Percentiles rank a stretch among this genome's conserved stretches.
Evolutionary conservation across 2,113 vertebrate species (phyloP).

Genomic region (Phalacrocorax carbo): DNA sequence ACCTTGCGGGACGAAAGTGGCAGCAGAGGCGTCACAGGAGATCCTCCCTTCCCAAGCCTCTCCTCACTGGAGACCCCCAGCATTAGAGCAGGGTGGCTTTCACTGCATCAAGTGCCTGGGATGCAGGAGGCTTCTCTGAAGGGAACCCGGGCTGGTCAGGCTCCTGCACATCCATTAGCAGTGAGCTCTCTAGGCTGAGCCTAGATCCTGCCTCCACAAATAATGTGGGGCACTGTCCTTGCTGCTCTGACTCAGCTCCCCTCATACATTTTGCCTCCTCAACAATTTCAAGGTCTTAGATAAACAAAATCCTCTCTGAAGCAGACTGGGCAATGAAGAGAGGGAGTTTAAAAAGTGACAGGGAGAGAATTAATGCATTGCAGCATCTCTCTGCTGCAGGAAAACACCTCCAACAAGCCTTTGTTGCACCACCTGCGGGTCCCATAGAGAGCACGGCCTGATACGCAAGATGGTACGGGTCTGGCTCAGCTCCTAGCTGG

Average conservation of each 20-base stretch:
- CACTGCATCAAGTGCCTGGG: neutral
- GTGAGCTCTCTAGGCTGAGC: neutral
- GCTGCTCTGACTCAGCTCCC: neutral
- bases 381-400: neutral
- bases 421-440: neutral
- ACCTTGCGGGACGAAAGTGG: neutral
- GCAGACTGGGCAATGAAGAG: neutral
- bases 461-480: neutral
- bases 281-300: neutral
- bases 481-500: neutral
- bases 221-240: fast-evolving
- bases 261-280: neutral
- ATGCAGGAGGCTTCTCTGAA: neutral
- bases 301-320: neutral
- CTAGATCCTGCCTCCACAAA: neutral
- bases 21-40: neutral
- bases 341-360: neutral
- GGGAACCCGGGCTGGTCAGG: neutral
- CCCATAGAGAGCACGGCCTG: neutral
- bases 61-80: neutral
- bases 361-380: neutral
- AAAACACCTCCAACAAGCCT: neutral
- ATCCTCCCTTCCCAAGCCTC: neutral
- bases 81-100: neutral
- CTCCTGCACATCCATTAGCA: neutral